Base-by-base conservation (phyloP, 2,797 vertebrate genomes). In the Pachyuromys duprasi region DNA sequence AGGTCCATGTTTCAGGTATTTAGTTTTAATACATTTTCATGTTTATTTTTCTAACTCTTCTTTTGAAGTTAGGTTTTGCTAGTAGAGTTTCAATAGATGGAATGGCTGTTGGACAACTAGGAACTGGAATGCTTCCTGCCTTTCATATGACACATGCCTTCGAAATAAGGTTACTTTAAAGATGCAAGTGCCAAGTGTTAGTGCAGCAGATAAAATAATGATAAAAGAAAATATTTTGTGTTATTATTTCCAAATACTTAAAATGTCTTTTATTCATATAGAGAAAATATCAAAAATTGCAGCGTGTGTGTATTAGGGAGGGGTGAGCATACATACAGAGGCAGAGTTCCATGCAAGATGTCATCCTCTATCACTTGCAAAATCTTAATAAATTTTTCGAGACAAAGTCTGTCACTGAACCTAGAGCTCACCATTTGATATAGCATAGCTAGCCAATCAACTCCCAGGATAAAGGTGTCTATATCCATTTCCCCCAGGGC, bases 221-320 rank as follows among this genome's bases (percentile, higher is more conserved):
- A 93, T 49, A 74, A 86, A 42, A 81, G 20, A 89, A 93, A 93
- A 49, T 92, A 88, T 83, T 74, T 78, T n/a, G 57, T 90, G 60
- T 15, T 74, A 9, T 78, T 49, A 15, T 0, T 63, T 93, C 11
- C 24, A 95, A 86, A 36, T 95, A 92, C 33, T 53, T 90, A 88
- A 92, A 94, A 45, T 2, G 12, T 39, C 9, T 22, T 88, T 17
- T 15, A 82, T 86, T 3, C 72, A 3, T 3, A 89, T 87, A 76
- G 70, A 18, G 63, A 53, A 94, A 84, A 62, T 79, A 53, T 12
- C 17, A 82, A 26, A 69, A 12, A 53, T n/a, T 15, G 14, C 12
- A 31, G 18, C 24, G 11, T 31, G 42, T 26, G 22, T 76, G 42
- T 49, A 15, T 13, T 0, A 36, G 49, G 49, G 49, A 49, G 49